Conservation (phyloP, 1,140 invertebrate species). For the Solenopsis fugax region DNA sequence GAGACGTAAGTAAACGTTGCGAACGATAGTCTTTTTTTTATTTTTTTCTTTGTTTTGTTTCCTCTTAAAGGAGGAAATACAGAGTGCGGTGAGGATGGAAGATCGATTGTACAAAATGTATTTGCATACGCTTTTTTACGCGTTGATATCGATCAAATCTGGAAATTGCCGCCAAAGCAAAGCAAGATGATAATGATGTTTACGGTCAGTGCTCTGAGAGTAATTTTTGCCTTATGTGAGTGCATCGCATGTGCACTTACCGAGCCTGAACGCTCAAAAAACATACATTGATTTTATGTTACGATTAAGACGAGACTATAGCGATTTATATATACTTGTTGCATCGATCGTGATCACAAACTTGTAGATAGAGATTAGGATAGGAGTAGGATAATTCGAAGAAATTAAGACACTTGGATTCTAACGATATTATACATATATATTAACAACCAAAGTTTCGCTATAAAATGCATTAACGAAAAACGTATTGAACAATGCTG, state of each 20-base stretch:
- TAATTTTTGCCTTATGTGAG: constrained; percentile 57
- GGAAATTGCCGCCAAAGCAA: constrained; percentile 29
- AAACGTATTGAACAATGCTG: constrained; percentile 56
- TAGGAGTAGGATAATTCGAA: constrained; percentile 37
- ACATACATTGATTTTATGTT: constrained; percentile 39
- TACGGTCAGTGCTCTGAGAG: constrained; percentile 36
- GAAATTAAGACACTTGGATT: constrained; percentile 44
- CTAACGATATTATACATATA: constrained; percentile 55
- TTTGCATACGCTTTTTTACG: constrained; percentile 13
- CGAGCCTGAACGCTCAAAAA: constrained; percentile 54
- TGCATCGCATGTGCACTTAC: constrained; percentile 60
- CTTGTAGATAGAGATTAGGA: constrained; percentile 48
- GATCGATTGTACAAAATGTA: constrained; percentile 5
- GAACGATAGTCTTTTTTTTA: constrained; percentile 18
- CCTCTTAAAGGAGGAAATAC: not conserved
- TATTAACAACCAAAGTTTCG: constrained; percentile 73
- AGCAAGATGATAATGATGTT: not conserved
- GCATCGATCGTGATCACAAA: constrained; percentile 54
- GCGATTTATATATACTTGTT: constrained; percentile 44
- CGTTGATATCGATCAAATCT: constrained; percentile 3
- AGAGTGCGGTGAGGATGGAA: not conserved
- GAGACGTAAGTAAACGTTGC: constrained; percentile 44
- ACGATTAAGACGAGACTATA: constrained; percentile 40
- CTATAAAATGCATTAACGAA: constrained; percentile 53
- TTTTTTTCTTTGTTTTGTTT: not conserved